Evolutionary conservation across 2,797 vertebrate genomes (phyloP), one percentile per base, ranked within the genome.

Genomic region (Poeciliopsis presidionis): DNA sequence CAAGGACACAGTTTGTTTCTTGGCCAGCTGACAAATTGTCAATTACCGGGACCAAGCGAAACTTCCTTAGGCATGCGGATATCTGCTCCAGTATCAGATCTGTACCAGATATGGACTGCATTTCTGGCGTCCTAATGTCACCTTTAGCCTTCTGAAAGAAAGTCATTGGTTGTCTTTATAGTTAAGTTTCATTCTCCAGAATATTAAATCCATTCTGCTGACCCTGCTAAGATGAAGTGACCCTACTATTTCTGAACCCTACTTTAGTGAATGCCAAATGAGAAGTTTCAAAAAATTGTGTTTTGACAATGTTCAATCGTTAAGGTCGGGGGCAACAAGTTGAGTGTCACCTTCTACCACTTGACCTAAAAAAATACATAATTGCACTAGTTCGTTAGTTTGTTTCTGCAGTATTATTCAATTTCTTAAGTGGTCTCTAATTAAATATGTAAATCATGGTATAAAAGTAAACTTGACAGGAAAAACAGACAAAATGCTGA

Each of bases 11-110:
- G 76, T 74, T 81, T 86, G 85, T 90, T 85, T 91, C 87, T 93
- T 93, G 93, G 92, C 93, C 61, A 83, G 76, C 76, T 92, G 92
- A 93, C 91, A 93, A 88, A 82, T 89, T 83, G 84, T 93, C 93
- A 93, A 89, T 94, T 90, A 93, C 89, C 20, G 75, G 81, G 77
- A 84, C 80, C 84, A 75, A 82, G 88, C 47, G 72, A 73, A 79
- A 82, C 88, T 72, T 85, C 90, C 90, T 51, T 77, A 74, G 81
- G 82, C 45, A 41, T 36, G n/a, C 63, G 75, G 84, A 88, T 81
- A 82, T 78, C 85, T 82, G 36, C 0, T 14, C 65, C 30, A 41
- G 74, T 73, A 80, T 57, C 77, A 79, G 88, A 91, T 90, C 76
- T 78, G 74, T 76, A 81, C 39, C 80, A 55, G 85, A 90, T 88